phyloP scores from a whole-genome alignment of 2,113 vertebrate species.

The Gasterosteus aculeatus region DNA sequence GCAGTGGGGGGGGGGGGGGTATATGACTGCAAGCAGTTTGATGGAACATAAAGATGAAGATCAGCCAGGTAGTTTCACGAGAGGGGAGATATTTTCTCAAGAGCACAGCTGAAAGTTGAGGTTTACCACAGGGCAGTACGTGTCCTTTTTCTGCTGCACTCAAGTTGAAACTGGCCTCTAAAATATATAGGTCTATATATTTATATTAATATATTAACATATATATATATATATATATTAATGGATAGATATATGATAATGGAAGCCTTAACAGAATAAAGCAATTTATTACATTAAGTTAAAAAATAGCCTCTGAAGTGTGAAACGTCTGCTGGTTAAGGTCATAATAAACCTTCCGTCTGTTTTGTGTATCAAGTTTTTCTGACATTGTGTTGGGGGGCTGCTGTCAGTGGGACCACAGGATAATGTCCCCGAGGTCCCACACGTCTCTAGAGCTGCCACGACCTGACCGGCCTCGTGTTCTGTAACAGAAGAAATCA shows the following conservation, averaged over 20 bases:
- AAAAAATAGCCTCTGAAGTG: slow-evolving; percentile 7
- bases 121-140: slow-evolving; percentile 1
- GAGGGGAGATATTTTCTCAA: slow-evolving; percentile 17
- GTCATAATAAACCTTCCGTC: slow-evolving; percentile 4
- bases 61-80: slow-evolving; percentile 24
- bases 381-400: no score
- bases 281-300: slow-evolving; percentile 11
- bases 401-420: no score
- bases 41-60: slow-evolving; percentile 53
- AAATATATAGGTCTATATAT: not conserved
- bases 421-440: not conserved
- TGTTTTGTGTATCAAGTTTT: not conserved
- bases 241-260: not conserved
- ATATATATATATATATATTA: no score
- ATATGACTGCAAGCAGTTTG: slow-evolving; percentile 26
- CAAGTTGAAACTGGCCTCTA: slow-evolving; percentile 1
- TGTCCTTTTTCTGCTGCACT: not conserved
- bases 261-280: not conserved
- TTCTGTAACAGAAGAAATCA: not conserved
- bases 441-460: not conserved
- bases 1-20: not conserved
- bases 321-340: slow-evolving; percentile 17
- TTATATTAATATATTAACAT: no score
- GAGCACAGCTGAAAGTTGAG: not conserved
- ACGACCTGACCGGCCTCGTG: not conserved